phyloP scores from a whole-genome alignment of 1,140 invertebrate genomes.

The Phortica variegata region DNA sequence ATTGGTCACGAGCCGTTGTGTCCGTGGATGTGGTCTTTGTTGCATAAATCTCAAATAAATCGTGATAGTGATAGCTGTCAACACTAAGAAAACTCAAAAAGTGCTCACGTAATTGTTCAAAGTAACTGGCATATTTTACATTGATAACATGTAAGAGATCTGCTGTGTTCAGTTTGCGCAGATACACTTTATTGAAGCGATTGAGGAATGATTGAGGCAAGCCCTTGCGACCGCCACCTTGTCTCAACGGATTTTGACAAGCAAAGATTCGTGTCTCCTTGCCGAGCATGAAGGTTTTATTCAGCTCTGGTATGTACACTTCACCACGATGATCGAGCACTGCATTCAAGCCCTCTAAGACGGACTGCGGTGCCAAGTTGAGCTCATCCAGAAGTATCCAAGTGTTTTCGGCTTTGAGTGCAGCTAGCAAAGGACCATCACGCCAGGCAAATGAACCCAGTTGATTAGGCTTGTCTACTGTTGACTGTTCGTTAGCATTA shows the following conservation, averaged over 20 bases:
- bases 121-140: constrained; percentile 35
- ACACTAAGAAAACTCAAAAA: constrained; percentile 18
- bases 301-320: constrained; percentile 93
- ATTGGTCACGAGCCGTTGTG: not conserved
- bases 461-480: constrained; percentile 49
- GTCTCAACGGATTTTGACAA: constrained; percentile 96
- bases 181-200: constrained; percentile 94
- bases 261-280: constrained; percentile 87
- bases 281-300: constrained; percentile 79
- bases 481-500: constrained; percentile 1
- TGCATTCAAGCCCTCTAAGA: constrained; percentile 97
- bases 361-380: constrained; percentile 97
- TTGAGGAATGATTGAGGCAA: constrained; percentile 97
- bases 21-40: not conserved
- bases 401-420: constrained; percentile 80
- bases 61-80: constrained; percentile 8
- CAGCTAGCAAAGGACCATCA: constrained; percentile 92
- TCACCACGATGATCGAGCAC: constrained; percentile 97
- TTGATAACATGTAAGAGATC: constrained; percentile 67
- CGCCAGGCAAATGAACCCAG: constrained; percentile 91
- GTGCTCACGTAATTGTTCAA: constrained; percentile 26
- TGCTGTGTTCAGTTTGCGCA: constrained; percentile 74
- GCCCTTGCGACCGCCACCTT: constrained; percentile 93
- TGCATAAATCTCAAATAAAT: constrained; percentile 33
- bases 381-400: constrained; percentile 99